Percentiles rank a stretch among this genome's conserved stretches.
These are phyloP conservation scores for Euleptes europaea DNA, from an alignment of 2,113 vertebrate genomes.

Conservation along the genomic window DNA sequence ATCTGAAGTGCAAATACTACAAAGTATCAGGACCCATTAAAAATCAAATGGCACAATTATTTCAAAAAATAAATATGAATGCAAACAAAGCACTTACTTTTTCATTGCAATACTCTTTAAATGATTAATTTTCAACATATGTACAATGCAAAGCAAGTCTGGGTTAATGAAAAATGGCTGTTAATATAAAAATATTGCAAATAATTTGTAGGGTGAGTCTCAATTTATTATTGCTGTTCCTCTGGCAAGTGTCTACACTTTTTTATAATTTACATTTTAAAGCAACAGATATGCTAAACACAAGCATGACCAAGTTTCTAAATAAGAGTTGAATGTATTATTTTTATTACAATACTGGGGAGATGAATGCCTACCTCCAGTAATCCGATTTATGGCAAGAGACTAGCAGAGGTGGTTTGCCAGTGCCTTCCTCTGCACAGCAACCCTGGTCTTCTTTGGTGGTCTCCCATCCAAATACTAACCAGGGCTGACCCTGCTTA, in stretches of 20 bases:
- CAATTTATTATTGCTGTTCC: not conserved
- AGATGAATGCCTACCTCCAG: too few relatives aligned
- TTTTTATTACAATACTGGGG: too few relatives aligned
- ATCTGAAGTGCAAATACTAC: conserved; percentile 13
- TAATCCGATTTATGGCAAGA: too few relatives aligned
- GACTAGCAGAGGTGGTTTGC: too few relatives aligned
- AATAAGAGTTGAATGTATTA: not conserved
- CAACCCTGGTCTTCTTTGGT: too few relatives aligned
- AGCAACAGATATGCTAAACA: not conserved
- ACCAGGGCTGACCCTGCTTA: too few relatives aligned
- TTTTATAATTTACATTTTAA: not conserved
- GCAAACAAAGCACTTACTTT: not conserved
- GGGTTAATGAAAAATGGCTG: not conserved
- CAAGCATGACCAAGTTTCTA: not conserved
- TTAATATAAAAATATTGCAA: conserved; percentile 2
- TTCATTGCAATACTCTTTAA: not conserved
- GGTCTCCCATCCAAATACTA: too few relatives aligned
- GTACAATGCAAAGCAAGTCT: not conserved
- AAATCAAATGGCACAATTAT: conserved; percentile 34
- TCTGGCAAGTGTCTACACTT: not conserved
- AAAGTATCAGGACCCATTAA: conserved; percentile 22
- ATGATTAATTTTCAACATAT: not conserved
- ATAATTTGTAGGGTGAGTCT: not conserved
- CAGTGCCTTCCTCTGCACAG: too few relatives aligned
- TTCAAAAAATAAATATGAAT: not conserved